Conservation (phyloP, 2,888 invertebrate species). For the Caenorhabditis imperialis region DNA sequence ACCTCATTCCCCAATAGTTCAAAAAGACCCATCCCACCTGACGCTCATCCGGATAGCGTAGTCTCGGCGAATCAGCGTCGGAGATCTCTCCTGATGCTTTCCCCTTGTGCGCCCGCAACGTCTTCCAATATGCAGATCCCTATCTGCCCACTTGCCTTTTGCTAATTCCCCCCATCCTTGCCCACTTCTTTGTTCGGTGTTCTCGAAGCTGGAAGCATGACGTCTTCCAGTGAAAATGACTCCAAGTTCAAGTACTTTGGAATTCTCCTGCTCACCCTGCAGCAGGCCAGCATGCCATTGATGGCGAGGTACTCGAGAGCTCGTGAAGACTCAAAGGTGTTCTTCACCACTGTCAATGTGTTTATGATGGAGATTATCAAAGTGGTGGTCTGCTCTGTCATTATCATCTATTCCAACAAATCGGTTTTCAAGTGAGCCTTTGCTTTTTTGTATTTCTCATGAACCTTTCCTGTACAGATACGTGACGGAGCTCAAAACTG, state of each 20-base stretch:
- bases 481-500: slow-evolving; percentile 56
- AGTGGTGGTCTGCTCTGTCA: slow-evolving; percentile 66
- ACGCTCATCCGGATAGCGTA: background rate
- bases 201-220: background rate
- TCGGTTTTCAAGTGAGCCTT: slow-evolving; percentile 61
- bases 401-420: slow-evolving; percentile 66
- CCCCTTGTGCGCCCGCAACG: background rate
- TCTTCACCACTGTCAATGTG: slow-evolving; percentile 77
- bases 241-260: slow-evolving; percentile 71
- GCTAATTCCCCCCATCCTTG: background rate
- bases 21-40: background rate
- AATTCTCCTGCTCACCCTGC: slow-evolving; percentile 70
- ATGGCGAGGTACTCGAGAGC: slow-evolving; percentile 75
- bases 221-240: slow-evolving; percentile 39
- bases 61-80: background rate
- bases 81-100: background rate
- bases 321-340: slow-evolving; percentile 66
- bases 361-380: slow-evolving; percentile 77
- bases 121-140: background rate
- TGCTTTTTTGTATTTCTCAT: background rate
- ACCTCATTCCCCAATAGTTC: background rate
- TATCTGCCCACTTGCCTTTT: slow-evolving; percentile 3
- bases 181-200: background rate
- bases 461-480: slow-evolving; percentile 54
- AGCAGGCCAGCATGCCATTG: slow-evolving; percentile 77